Evolutionary conservation across 1,140 invertebrate species (phyloP).

Genomic region (Zaprionus africanus): DNA sequence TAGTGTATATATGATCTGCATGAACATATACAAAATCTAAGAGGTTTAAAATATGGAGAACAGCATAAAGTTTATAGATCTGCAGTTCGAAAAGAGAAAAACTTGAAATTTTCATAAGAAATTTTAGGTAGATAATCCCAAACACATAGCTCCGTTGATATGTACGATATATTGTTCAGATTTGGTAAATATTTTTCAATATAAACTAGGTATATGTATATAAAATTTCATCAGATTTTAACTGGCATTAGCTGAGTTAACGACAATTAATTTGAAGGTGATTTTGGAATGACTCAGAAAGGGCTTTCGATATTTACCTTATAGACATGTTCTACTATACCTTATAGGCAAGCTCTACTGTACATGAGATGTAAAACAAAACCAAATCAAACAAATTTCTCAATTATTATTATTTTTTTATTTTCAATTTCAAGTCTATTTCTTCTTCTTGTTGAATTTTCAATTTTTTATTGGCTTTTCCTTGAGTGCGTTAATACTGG

Average conservation of each 20-base stretch:
- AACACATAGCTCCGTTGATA: not conserved
- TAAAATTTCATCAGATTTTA: not conserved
- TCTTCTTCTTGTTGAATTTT: not conserved
- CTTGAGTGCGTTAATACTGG: not conserved
- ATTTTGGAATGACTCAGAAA: no score
- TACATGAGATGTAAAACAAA: not conserved
- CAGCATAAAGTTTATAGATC: no score
- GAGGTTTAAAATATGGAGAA: no score
- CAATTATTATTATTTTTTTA: not conserved
- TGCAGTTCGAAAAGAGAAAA: no score
- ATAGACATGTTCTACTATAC: not conserved
- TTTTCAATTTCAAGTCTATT: not conserved
- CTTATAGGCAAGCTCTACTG: not conserved
- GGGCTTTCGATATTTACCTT: no score
- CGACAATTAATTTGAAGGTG: no score
- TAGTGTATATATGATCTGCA: no score
- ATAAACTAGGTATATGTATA: not conserved
- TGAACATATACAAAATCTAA: no score
- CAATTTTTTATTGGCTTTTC: not conserved
- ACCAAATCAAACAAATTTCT: not conserved
- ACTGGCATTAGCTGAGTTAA: not conserved
- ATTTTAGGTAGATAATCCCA: not conserved
- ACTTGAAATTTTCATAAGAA: not conserved
- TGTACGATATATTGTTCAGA: not conserved
- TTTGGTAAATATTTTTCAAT: not conserved